A percentile compares a stretch with the other conserved stretches of the same genome.
phyloP scores from a whole-genome alignment of 2,113 vertebrate species.

The Lepus americanus region DNA sequence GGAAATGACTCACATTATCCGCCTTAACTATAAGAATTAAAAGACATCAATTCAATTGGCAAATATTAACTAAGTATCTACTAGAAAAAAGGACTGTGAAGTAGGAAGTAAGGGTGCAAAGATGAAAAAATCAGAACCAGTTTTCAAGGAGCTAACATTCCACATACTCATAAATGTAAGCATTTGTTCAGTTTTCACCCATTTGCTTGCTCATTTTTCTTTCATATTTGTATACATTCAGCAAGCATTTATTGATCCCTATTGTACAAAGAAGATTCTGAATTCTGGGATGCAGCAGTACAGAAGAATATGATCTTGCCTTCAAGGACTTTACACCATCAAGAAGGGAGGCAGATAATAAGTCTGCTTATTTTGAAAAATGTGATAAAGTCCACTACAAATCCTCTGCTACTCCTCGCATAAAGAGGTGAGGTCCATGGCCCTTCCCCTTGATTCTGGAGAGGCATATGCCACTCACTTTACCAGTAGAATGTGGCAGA shows the following conservation, averaged over 20 bases:
- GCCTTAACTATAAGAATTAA: constrained; percentile 54
- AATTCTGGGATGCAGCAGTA: background rate
- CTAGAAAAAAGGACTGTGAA: background rate
- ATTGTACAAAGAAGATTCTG: background rate
- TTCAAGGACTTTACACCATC: background rate
- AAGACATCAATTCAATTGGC: constrained; percentile 31
- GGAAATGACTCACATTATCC: constrained; percentile 32
- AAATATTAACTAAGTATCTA: constrained; percentile 57
- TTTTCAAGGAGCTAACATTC: background rate
- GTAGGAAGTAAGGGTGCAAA: background rate
- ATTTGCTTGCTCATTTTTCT: background rate
- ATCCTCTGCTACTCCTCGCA: background rate
- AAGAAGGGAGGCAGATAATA: background rate
- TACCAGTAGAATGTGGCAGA: background rate
- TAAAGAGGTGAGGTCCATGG: background rate
- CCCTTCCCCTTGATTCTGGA: background rate
- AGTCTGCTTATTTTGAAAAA: background rate
- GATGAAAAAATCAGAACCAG: background rate
- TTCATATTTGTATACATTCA: background rate
- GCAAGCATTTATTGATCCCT: background rate
- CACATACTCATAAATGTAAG: background rate
- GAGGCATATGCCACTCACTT: background rate
- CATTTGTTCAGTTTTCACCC: background rate
- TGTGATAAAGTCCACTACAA: background rate
- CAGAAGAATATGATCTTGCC: background rate